A percentile compares a stretch with the other conserved stretches of the same genome.
Evolutionary conservation across 2,797 vertebrate species (phyloP).

Genomic region (Hippoglossus hippoglossus): DNA sequence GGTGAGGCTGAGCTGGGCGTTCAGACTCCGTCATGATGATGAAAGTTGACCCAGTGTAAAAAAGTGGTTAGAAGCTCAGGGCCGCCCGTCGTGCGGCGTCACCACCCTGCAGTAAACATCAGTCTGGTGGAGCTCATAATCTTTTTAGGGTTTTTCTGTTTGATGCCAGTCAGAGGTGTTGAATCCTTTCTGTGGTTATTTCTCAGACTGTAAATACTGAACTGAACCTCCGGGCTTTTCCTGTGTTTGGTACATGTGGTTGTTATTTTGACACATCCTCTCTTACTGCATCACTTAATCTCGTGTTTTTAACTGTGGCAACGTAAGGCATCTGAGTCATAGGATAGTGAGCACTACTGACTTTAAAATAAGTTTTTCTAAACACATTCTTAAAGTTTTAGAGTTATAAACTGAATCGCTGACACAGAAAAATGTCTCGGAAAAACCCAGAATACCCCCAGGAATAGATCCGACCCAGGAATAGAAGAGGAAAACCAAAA

Average conservation of each 20-base stretch:
- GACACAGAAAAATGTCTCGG: not conserved
- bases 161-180: not conserved
- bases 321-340: not conserved
- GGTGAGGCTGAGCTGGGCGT: slow-evolving; percentile 78
- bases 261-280: not conserved
- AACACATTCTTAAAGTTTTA: too few relatives aligned
- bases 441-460: not conserved
- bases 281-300: not conserved
- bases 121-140: slow-evolving; percentile 11
- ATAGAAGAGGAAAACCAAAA: slow-evolving; percentile 30
- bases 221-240: not conserved
- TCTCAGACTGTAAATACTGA: slow-evolving; percentile 1
- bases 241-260: not conserved
- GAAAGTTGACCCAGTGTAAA: not conserved
- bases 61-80: not conserved
- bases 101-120: slow-evolving; percentile 7
- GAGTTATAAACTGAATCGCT: not conserved
- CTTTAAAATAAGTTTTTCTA: too few relatives aligned
- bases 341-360: too few relatives aligned
- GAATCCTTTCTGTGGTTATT: slow-evolving; percentile 19
- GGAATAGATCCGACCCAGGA: not conserved
- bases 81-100: not conserved
- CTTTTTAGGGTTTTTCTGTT: not conserved
- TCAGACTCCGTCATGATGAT: not conserved
- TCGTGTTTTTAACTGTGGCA: not conserved